A percentile compares a stretch with the other conserved stretches of the same genome.
These are phyloP conservation scores for Lissonota sp. DNA, from an alignment of 2,888 invertebrate genomes.

Conservation along the genomic window DNA sequence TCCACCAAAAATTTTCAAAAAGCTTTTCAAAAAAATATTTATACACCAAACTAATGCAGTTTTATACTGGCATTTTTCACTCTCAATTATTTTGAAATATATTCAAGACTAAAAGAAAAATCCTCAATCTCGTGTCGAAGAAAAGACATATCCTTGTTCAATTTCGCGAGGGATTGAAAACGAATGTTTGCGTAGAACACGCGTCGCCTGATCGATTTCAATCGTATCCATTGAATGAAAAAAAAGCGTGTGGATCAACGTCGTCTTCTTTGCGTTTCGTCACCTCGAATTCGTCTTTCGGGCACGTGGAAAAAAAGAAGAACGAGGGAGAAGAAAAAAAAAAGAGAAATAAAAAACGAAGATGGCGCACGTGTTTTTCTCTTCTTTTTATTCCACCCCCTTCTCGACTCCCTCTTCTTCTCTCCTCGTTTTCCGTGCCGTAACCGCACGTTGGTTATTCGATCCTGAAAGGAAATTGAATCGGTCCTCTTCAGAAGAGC, in stretches of 20 bases:
- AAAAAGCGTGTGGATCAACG: neutral
- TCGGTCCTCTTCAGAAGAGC: conserved; percentile 43
- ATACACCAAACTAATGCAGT: too few species aligned
- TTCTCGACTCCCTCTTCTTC: conserved; percentile 26
- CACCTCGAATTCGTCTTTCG: neutral
- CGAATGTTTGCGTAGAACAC: conserved; percentile 12
- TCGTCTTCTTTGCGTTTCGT: conserved; percentile 2
- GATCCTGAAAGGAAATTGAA: conserved; percentile 62
- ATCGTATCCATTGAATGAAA: neutral
- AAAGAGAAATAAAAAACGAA: conserved; percentile 16
- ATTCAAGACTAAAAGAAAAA: neutral
- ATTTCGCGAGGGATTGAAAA: neutral
- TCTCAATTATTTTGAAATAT: neutral
- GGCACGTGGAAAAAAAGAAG: conserved; percentile 9
- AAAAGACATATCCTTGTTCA: neutral
- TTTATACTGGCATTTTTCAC: too few species aligned
- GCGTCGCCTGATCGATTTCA: neutral
- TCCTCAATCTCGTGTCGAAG: neutral
- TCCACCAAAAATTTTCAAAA: too few species aligned
- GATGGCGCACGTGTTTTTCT: conserved; percentile 48
- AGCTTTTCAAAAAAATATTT: too few species aligned
- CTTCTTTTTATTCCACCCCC: conserved; percentile 12
- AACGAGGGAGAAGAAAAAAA: neutral
- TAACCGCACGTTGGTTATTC: conserved; percentile 61
- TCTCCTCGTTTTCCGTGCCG: neutral